Base-by-base conservation (phyloP, 1,140 invertebrate genomes). In the Drosophila lini region DNA sequence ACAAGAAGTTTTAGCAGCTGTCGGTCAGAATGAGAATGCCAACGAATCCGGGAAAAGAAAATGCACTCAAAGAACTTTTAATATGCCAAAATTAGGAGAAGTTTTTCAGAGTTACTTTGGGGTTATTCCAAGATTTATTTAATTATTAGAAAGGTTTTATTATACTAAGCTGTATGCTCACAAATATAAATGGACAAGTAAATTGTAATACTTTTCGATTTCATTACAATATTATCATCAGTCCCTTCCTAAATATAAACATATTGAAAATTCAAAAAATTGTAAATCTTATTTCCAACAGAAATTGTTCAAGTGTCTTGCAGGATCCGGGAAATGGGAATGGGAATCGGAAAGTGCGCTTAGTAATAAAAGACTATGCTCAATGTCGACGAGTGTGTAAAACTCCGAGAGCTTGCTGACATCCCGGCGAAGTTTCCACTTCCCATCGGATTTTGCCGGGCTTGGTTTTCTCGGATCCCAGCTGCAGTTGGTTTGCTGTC, bases 361-460 rank as follows among this genome's bases (percentile, higher is more conserved):
- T 70, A 67, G 60, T 83, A 89, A 86, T 86, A 80, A 89, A 89
- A 77, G 83, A 88, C 83, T 78, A 67, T 89, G 84, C 83, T 83
- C 83, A 80, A 83, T 83, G 84, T 88, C 84, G 83, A 78, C 84
- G 70, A 86, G 83, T 86, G 83, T 88, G 83, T 88, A 80, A 83
- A 83, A 88, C 71, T 83, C 48, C 8, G 16, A 80, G 69, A 71
- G 80, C 69, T 58, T 81, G 82, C 83, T 88, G 83, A 88, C 82
- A 86, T 88, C 78, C 81, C 63, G 63, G 52, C 41, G 16, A 57
- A 69, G 67, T 80, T 67, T 60, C 38, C 40, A n/a, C 70, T 40
- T 40, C 25, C 59, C 38, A 38, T 38, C 40, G 36, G 22, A 55
- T 56, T 28, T 36, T 41, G 25, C 40, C 59, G 7, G 25, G 32